Conservation (phyloP, 2,113 vertebrate genomes). For the Galbula dea region DNA sequence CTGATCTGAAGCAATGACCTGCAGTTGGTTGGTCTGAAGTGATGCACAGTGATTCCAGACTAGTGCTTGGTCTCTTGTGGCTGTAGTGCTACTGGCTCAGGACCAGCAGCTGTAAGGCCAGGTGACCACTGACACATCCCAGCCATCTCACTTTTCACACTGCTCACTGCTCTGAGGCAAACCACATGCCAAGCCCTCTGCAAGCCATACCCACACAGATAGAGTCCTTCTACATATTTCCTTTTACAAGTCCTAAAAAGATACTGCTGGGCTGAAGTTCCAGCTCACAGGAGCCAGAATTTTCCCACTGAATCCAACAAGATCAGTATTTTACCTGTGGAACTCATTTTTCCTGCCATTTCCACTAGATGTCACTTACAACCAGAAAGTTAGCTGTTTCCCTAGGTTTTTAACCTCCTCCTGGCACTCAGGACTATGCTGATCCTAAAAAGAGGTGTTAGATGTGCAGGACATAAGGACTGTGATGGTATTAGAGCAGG, state of each 20-base stretch:
- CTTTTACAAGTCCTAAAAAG: neutral
- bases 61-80: neutral
- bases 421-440: neutral
- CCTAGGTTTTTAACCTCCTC: neutral
- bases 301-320: neutral
- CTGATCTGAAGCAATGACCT: no score
- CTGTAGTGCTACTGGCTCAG: neutral
- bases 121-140: neutral
- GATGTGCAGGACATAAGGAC: neutral
- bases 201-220: neutral
- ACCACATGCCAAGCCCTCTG: neutral
- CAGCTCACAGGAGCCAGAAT: neutral
- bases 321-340: neutral
- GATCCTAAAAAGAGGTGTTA: neutral
- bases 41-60: fast-evolving
- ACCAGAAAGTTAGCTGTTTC: neutral
- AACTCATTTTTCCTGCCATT: neutral
- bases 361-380: slow-evolving; percentile 68
- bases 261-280: neutral
- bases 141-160: neutral
- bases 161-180: neutral
- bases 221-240: neutral
- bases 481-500: neutral
- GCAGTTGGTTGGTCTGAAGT: no score
- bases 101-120: neutral